These are phyloP conservation scores for Ophraella communa DNA, from an alignment of 2,888 invertebrate genomes.

Conservation along the genomic window DNA sequence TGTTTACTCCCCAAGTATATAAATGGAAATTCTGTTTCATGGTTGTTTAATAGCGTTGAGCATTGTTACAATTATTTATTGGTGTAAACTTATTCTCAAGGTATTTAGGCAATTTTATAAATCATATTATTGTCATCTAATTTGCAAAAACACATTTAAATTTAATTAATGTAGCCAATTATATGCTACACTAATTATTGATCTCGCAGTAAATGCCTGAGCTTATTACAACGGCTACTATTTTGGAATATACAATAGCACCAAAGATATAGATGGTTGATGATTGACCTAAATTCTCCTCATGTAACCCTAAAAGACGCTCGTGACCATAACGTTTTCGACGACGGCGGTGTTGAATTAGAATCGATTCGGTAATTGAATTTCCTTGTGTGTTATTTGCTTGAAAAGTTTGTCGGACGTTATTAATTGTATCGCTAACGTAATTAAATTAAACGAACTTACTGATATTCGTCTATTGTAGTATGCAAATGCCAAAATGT, in stretches of 20 bases:
- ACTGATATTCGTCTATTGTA: not conserved
- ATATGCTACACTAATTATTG: too few relatives aligned
- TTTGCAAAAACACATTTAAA: too few relatives aligned
- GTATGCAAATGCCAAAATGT: not conserved
- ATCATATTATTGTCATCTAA: too few relatives aligned
- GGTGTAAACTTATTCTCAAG: too few relatives aligned
- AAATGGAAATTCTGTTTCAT: too few relatives aligned
- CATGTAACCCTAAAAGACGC: not conserved
- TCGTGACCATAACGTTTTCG: not conserved
- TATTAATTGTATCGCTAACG: conserved; percentile 11
- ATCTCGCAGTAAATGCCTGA: not conserved
- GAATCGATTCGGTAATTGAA: conserved; percentile 10
- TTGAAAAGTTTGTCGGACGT: conserved; percentile 5
- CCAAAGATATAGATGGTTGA: not conserved
- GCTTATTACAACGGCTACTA: not conserved
- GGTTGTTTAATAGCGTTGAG: too few relatives aligned
- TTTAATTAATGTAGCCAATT: too few relatives aligned
- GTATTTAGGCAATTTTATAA: too few relatives aligned
- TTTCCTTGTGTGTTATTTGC: conserved; percentile 5
- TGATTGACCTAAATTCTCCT: not conserved
- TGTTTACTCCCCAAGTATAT: too few relatives aligned
- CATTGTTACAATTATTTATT: too few relatives aligned
- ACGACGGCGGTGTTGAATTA: not conserved
- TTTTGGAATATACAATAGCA: not conserved
- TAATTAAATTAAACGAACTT: not conserved